Evolutionary conservation across 2,113 vertebrate genomes (phyloP), one percentile per base, ranked within the genome.

Genomic region (Oreotrochilus melanogaster): DNA sequence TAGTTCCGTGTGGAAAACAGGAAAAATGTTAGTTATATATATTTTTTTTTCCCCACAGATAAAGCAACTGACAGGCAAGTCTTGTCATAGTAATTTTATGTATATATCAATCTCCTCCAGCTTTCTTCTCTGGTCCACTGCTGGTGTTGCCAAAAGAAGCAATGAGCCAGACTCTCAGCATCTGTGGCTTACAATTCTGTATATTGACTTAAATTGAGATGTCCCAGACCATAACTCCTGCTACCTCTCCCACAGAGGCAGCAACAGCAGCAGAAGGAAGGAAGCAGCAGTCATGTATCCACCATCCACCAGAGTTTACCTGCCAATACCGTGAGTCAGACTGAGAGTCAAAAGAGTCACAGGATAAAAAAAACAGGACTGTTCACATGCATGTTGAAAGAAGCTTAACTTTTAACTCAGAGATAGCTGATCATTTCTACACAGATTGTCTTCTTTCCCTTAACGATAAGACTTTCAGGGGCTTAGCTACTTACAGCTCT

Each of bases 391-490:
- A 23, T 21, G 7, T 76, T 86, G 78, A 96, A 95, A 95, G 56
- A 83, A 91, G 54, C 11, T 89, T 78, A 85, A 8, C 27, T 79
- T 90, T 92, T 86, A 94, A 56, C 66, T 95, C 78, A 80, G 84
- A 95, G 64, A 30, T 69, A 33, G 61, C 43, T 82, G 37, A 70
- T 82, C 39, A 86, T 94, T 96, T 96, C 90, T 92, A 14, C 24
- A 42, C 6, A 42, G 54, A 60, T 37, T 65, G 14, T 31, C 15
- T 43, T 81, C 28, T 84, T 88, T 78, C 18, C 25, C 16, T 78
- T 7, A 66, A 81, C 86, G 54, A 88, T 37, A 69, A 48, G 30
- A 75, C 69, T 79, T 89, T 67, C n/a, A 74, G 56, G 50, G 31
- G 56, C 75, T 56, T 47, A 88, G 18, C 45, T 93, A 61, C 85